These are phyloP conservation scores for Myrmophylax atrothorax DNA, from an alignment of 2,113 vertebrate species.

Conservation along the genomic window DNA sequence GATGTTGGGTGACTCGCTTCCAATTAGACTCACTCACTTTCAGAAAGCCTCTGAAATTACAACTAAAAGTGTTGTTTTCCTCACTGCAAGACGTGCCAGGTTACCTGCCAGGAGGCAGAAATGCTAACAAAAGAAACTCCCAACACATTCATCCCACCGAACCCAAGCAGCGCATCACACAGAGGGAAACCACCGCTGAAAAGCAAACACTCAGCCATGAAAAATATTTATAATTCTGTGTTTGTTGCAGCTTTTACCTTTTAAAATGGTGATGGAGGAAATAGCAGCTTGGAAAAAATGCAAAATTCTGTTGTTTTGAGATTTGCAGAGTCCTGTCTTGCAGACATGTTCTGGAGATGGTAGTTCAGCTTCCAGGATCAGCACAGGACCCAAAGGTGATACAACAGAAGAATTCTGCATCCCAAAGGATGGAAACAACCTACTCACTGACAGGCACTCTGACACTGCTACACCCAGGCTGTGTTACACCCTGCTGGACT, in stretches of 20 bases:
- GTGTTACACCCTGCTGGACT: not conserved
- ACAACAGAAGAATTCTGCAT: not conserved
- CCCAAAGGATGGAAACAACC: not conserved
- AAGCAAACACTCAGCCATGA: not conserved
- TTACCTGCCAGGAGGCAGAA: not conserved
- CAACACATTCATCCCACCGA: not conserved
- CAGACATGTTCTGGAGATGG: not conserved
- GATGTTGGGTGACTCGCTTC: not conserved
- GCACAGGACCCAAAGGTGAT: not conserved
- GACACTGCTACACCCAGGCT: not conserved
- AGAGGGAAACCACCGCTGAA: not conserved
- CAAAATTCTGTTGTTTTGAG: not conserved
- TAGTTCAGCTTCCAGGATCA: rapidly evolving
- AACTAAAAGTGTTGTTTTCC: not conserved
- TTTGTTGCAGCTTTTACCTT: not conserved
- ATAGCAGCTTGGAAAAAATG: not conserved
- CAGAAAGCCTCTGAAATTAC: not conserved
- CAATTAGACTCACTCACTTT: not conserved
- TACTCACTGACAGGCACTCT: not conserved
- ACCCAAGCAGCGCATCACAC: not conserved
- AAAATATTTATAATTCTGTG: rapidly evolving
- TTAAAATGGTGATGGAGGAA: rapidly evolving
- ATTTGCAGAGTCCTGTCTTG: not conserved
- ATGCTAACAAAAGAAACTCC: not conserved
- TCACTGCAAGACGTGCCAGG: not conserved